These are phyloP conservation scores for Cephus spinipes DNA, from an alignment of 2,888 invertebrate genomes.

Conservation along the genomic window DNA sequence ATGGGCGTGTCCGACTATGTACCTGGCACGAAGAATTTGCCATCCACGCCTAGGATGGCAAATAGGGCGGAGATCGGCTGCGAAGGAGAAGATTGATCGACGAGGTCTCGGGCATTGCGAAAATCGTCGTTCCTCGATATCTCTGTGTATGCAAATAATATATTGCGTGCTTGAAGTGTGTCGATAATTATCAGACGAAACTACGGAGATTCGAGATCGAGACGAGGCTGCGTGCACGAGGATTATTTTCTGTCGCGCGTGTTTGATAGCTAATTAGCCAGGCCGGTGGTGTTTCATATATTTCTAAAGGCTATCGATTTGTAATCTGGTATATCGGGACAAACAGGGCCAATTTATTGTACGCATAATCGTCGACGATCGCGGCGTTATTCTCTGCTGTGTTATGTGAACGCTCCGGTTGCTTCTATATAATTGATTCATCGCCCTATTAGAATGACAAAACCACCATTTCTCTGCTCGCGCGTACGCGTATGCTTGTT, in stretches of 20 bases:
- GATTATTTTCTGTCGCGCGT: not conserved
- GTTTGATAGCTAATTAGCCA: not conserved
- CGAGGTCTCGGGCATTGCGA: not conserved
- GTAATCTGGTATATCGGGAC: not conserved
- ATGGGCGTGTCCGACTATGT: slow-evolving; percentile 30
- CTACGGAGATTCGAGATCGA: not conserved
- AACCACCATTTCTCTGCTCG: slow-evolving; percentile 48
- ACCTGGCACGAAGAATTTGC: slow-evolving; percentile 43
- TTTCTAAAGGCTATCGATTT: not conserved
- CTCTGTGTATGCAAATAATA: not conserved
- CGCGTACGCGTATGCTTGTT: slow-evolving; percentile 31
- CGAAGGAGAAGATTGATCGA: not conserved
- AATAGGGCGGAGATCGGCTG: slow-evolving; percentile 46
- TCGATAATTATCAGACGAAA: not conserved
- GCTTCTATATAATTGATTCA: slow-evolving; percentile 63
- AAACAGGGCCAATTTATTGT: slow-evolving; percentile 52
- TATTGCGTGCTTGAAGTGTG: not conserved
- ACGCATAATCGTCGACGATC: slow-evolving; percentile 61
- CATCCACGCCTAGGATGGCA: slow-evolving; percentile 37
- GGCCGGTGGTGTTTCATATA: not conserved
- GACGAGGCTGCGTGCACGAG: not conserved
- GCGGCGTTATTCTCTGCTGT: slow-evolving; percentile 53
- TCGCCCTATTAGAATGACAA: slow-evolving; percentile 60
- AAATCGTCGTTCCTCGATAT: not conserved
- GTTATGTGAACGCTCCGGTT: slow-evolving; percentile 49